Conservation (phyloP, 1,140 invertebrate species). For the Meloidogyne chitwoodi region DNA sequence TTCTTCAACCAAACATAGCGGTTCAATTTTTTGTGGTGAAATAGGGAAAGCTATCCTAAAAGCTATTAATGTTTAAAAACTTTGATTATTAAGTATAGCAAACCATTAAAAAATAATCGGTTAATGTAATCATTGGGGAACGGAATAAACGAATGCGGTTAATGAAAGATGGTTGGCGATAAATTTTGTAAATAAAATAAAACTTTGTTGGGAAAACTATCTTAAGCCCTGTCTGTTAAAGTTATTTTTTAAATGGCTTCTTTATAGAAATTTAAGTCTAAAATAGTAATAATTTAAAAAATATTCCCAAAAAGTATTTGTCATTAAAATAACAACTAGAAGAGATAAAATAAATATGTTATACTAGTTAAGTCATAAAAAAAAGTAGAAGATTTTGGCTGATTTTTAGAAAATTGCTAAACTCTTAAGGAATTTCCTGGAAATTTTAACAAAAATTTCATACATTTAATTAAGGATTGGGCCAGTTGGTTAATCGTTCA, state of each 20-base stretch:
- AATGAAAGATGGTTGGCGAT: not conserved
- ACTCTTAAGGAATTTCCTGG: no score
- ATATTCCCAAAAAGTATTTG: no score
- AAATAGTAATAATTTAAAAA: not conserved
- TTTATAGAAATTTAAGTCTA: not conserved
- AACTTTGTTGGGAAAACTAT: not conserved
- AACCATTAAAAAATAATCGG: no score
- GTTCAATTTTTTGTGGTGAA: not conserved
- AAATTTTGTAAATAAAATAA: not conserved
- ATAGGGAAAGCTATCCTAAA: not conserved
- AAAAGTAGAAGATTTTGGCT: no score
- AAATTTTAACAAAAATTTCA: no score
- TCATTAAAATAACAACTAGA: no score
- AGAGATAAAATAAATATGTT: no score
- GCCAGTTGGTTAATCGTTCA: no score
- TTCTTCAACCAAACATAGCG: not conserved
- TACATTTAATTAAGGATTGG: no score
- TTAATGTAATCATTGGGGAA: not conserved
- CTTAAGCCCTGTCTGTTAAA: not conserved
- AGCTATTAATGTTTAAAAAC: not conserved
- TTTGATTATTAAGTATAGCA: not conserved
- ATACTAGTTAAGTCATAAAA: no score
- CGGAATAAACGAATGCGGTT: not conserved
- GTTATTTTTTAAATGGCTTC: not conserved
- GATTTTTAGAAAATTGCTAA: no score